Percentiles rank a stretch among this genome's conserved stretches.
Conservation (phyloP, 2,888 invertebrate genomes). For the Drosophila antonietae region DNA sequence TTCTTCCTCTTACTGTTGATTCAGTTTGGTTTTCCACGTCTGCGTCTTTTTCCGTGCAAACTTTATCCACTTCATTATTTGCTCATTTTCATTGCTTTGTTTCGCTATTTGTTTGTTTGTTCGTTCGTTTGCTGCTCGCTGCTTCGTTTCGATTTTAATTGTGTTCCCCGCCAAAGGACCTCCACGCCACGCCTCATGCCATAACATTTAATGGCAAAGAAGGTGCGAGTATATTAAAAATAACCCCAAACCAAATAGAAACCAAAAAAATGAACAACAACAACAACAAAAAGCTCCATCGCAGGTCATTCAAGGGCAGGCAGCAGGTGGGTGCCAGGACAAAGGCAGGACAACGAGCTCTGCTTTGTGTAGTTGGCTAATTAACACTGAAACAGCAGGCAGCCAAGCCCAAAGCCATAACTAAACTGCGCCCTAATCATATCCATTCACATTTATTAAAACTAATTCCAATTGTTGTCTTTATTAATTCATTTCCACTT, state of each 20-base stretch:
- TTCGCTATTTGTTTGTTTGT: conserved; percentile 49
- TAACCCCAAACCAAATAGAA: conserved; percentile 24
- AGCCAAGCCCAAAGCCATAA: neutral
- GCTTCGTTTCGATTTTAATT: conserved; percentile 72
- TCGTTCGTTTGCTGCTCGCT: conserved; percentile 20
- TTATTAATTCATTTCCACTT: neutral
- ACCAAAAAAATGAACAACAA: too few relatives aligned
- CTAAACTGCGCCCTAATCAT: neutral
- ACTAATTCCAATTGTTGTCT: neutral
- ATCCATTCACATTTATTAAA: neutral
- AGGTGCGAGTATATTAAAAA: conserved; percentile 67
- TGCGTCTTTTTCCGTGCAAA: conserved; percentile 50
- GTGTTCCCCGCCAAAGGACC: conserved; percentile 46
- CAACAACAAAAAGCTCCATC: conserved; percentile 24
- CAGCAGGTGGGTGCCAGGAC: neutral
- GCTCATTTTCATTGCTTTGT: conserved; percentile 77
- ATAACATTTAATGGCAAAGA: conserved; percentile 38
- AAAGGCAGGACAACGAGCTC: neutral
- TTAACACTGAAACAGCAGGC: conserved; percentile 5
- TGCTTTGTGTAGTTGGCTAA: neutral
- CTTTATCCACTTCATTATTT: conserved; percentile 79
- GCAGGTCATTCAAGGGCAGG: conserved; percentile 60
- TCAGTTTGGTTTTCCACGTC: conserved; percentile 33
- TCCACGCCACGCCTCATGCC: neutral
- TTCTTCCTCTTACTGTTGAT: conserved; percentile 13